Evolutionary conservation across 2,113 vertebrate genomes (phyloP), one percentile per base, ranked within the genome.

Genomic region (Phaethon lepturus): DNA sequence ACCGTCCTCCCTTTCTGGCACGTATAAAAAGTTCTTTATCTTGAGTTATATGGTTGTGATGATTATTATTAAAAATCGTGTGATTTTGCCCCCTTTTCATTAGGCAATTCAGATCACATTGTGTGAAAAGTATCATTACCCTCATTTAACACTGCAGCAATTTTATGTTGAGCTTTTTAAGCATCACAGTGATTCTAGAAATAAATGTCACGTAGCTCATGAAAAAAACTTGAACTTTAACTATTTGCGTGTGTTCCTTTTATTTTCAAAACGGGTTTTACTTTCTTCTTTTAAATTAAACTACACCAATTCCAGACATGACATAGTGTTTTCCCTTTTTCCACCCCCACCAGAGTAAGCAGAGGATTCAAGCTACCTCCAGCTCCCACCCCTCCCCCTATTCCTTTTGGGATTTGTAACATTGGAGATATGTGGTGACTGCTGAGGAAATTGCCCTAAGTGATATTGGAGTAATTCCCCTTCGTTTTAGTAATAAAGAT

Each of bases 401-500:
- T 63, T 71, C 25, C 86, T 95, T 93, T 92, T 77, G 94, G 96
- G 87, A 95, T 96, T 93, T 98, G 96, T 96, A 93, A 87, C 95
- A 78, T 85, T 95, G 92, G 52, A 96, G 88, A 90, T 96, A 66
- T 13, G 56, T 86, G 47, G 80, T 86, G 71, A 89, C 91, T 95
- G 95, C 95, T 94, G 88, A 97, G 85, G 93, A 96, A 96, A 95
- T 94, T 95, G 77, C 84, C 71, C 69, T 55, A 91, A 97, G 84
- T 91, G 91, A 94, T 92, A 95, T 93, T 94, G 86, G 84, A 96
- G 97, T 97, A 97, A 97, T 95, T 84, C 93, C 49, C 83, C 74
- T 97, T 73, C 75, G 5, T 95, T 97, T 95, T 88, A 94, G 89
- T 94, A 94, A 92, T 97, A 96, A 97, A 97, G 90, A 72, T 89